A percentile compares a stretch with the other conserved stretches of the same genome.
Evolutionary conservation across 2,888 invertebrate species (phyloP).

Genomic region (Papilio elwesi): DNA sequence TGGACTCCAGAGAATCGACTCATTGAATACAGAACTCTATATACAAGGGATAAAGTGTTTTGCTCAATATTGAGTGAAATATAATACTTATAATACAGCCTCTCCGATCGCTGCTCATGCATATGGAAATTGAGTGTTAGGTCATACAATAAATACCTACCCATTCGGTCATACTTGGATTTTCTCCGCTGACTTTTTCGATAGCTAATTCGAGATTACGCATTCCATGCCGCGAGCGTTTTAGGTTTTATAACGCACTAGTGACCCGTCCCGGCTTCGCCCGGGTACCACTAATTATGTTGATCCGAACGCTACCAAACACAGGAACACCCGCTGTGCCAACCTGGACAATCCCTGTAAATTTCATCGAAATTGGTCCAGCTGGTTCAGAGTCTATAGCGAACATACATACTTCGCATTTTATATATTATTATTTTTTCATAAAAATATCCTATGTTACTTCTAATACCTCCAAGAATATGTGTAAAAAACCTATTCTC

Average conservation of each 20-base stretch:
- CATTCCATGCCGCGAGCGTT: neutral
- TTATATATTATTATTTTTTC: too few relatives aligned
- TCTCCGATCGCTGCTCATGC: slow-evolving; percentile 72
- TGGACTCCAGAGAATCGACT: slow-evolving; percentile 73
- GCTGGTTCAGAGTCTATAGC: too few relatives aligned
- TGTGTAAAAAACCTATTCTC: too few relatives aligned
- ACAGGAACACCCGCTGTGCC: too few relatives aligned
- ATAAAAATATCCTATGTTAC: too few relatives aligned
- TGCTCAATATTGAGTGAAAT: slow-evolving; percentile 52
- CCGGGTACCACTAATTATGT: too few relatives aligned
- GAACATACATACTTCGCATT: too few relatives aligned
- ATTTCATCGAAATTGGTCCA: too few relatives aligned
- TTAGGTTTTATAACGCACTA: neutral
- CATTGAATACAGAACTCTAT: slow-evolving; percentile 67
- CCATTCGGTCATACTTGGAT: slow-evolving; percentile 43
- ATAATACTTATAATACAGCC: slow-evolving; percentile 61
- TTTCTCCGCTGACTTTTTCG: slow-evolving; percentile 25
- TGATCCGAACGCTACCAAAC: too few relatives aligned
- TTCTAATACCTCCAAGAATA: too few relatives aligned
- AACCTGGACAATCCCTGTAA: too few relatives aligned
- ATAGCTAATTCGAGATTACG: slow-evolving; percentile 30
- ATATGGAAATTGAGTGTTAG: slow-evolving; percentile 80
- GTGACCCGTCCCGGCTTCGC: too few relatives aligned
- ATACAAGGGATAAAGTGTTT: slow-evolving; percentile 58
- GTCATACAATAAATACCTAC: slow-evolving; percentile 70